phyloP scores from a whole-genome alignment of 2,888 invertebrate species.

The Drosophila hamatofila region DNA sequence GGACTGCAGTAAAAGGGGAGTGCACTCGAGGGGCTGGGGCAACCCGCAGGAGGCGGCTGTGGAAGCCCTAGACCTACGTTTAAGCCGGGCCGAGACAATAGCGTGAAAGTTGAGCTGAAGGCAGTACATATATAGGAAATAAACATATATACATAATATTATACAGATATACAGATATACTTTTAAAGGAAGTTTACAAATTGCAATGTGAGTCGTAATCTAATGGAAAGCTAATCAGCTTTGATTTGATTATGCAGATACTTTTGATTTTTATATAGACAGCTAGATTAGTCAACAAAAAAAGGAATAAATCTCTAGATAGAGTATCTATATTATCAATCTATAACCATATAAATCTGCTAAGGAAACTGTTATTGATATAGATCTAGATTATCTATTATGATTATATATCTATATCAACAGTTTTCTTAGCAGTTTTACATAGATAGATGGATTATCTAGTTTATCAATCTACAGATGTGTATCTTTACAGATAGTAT shows the following conservation, averaged over 20 bases:
- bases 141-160: neutral
- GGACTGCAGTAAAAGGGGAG: neutral
- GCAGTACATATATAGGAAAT: neutral
- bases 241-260: neutral
- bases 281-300: no score
- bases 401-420: no score
- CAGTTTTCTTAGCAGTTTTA: no score
- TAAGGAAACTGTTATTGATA: no score
- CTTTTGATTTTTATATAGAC: no score
- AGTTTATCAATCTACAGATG: no score
- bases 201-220: neutral
- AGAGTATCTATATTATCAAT: no score
- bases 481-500: no score
- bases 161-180: neutral
- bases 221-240: neutral
- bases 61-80: slow-evolving; percentile 53
- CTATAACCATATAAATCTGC: no score
- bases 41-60: slow-evolving; percentile 13
- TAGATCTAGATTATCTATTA: no score
- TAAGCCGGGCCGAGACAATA: slow-evolving; percentile 8
- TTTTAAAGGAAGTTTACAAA: neutral
- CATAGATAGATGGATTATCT: no score
- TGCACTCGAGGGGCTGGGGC: neutral
- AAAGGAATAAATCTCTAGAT: no score
- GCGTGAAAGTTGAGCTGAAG: slow-evolving; percentile 35